These are phyloP conservation scores for Ylistrum balloti DNA, from an alignment of 1,140 invertebrate genomes.

Conservation along the genomic window DNA sequence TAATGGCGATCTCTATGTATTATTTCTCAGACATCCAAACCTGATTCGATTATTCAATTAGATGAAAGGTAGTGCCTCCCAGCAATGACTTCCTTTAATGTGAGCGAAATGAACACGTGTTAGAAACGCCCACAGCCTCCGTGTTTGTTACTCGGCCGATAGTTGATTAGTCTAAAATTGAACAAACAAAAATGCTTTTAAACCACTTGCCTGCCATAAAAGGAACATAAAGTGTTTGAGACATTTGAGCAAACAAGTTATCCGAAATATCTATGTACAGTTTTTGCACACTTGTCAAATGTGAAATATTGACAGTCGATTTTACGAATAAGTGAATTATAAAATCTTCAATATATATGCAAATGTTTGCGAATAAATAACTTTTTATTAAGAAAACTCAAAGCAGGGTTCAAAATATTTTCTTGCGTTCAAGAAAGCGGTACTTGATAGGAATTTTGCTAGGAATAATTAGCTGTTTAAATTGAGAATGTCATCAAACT, in stretches of 20 bases:
- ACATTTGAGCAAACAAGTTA: too few species aligned
- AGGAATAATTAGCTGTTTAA: too few species aligned
- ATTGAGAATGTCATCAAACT: too few species aligned
- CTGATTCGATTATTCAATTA: constrained; percentile 21
- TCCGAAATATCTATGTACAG: background rate
- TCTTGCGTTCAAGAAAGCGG: too few species aligned
- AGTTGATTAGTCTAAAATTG: background rate
- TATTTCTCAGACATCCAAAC: background rate
- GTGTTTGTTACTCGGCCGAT: background rate
- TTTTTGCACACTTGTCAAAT: background rate
- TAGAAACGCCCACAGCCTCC: background rate
- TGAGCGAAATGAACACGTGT: background rate
- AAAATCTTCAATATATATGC: too few species aligned
- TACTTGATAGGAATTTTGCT: too few species aligned
- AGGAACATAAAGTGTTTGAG: background rate
- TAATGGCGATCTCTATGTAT: constrained; percentile 27
- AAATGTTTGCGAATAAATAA: too few species aligned
- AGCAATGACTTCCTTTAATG: background rate
- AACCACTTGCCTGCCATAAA: background rate
- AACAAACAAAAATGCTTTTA: background rate
- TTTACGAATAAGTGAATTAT: too few species aligned
- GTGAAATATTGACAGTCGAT: background rate
- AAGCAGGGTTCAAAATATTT: too few species aligned
- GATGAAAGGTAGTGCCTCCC: background rate
- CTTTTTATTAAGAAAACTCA: too few species aligned